Conservation (phyloP, 2,113 vertebrate genomes). For the Gadus macrocephalus region DNA sequence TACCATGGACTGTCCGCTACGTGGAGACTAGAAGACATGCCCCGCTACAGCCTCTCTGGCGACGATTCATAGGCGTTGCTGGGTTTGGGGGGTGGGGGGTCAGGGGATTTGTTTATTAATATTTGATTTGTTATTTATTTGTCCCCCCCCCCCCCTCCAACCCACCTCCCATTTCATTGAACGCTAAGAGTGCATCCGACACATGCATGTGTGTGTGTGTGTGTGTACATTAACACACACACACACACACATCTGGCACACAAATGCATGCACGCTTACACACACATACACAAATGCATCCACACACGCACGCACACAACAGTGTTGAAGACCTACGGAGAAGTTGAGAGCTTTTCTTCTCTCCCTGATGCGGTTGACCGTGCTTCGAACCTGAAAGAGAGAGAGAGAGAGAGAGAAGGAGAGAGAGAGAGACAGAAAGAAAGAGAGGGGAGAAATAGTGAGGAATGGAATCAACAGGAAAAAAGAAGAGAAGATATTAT, state of each 20-base stretch:
- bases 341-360: conserved; percentile 76
- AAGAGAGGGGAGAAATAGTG: background rate
- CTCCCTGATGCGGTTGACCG: conserved; percentile 77
- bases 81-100: background rate
- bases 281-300: background rate
- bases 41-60: conserved; percentile 39
- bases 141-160: too few relatives aligned
- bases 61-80: conserved; percentile 46
- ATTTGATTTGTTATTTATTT: conserved; percentile 10
- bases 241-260: too few relatives aligned
- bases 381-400: conserved; percentile 70
- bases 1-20: conserved; percentile 55
- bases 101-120: background rate
- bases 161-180: too few relatives aligned
- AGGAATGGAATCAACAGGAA: background rate
- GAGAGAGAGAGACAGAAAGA: background rate
- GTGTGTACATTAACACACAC: background rate
- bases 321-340: conserved; percentile 61
- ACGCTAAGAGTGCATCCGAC: background rate
- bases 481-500: conserved; percentile 3
- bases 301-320: conserved; percentile 12
- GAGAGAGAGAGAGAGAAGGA: conserved; percentile 15
- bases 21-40: conserved; percentile 33
- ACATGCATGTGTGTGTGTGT: background rate
- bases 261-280: too few relatives aligned